These are phyloP conservation scores for Bungarus multicinctus DNA, from an alignment of 2,113 vertebrate species.

Conservation along the genomic window DNA sequence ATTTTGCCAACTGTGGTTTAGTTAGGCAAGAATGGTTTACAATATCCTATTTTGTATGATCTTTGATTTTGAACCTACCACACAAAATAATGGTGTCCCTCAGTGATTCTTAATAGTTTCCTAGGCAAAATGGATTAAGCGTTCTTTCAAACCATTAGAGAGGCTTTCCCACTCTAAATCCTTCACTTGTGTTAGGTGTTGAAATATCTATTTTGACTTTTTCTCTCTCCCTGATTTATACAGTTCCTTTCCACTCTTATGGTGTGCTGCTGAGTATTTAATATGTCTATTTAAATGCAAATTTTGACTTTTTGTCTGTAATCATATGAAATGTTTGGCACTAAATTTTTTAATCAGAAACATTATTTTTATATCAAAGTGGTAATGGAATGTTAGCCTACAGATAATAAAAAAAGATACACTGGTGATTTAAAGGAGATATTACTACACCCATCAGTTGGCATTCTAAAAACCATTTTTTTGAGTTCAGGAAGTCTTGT, in stretches of 20 bases:
- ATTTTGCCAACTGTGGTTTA: neutral
- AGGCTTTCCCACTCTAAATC: neutral
- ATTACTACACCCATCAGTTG: neutral
- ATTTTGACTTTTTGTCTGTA: conserved; percentile 77
- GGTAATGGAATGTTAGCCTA: conserved; percentile 46
- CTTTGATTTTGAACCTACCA: neutral
- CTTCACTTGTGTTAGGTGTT: neutral
- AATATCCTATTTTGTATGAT: neutral
- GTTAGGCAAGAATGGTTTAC: neutral
- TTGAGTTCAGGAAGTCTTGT: accelerated
- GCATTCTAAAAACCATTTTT: neutral
- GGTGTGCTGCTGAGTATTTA: conserved; percentile 64
- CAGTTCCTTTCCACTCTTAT: conserved; percentile 49
- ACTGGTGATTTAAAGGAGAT: neutral
- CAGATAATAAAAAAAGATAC: conserved; percentile 19
- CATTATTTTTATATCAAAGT: conserved; percentile 62
- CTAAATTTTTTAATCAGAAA: conserved; percentile 73
- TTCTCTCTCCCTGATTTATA: neutral
- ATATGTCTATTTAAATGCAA: conserved; percentile 80
- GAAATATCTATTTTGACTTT: neutral
- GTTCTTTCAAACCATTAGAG: neutral
- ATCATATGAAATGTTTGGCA: conserved; percentile 73
- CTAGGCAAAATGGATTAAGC: neutral
- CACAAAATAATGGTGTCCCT: neutral
- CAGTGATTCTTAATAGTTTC: neutral